Conservation (phyloP, 2,888 invertebrate genomes). For the Teinopalpus imperialis region DNA sequence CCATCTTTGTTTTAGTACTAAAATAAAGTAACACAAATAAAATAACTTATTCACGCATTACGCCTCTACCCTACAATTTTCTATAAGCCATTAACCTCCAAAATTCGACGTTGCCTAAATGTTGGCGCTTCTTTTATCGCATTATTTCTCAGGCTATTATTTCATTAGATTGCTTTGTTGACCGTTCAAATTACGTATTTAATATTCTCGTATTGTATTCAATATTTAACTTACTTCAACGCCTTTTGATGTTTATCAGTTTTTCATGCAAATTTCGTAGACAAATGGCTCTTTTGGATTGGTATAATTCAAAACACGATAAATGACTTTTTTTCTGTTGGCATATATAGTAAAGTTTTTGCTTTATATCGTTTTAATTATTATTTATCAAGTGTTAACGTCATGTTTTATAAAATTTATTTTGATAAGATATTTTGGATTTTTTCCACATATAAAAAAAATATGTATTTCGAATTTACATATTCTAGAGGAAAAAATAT, state of each 20-base stretch:
- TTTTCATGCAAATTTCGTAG: slow-evolving; percentile 30
- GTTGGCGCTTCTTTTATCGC: slow-evolving; percentile 52
- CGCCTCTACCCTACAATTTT: too few relatives aligned
- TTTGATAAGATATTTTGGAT: too few relatives aligned
- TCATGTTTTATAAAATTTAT: slow-evolving; percentile 2
- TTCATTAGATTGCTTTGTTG: slow-evolving; percentile 44
- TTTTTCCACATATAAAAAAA: too few relatives aligned
- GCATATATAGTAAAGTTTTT: not conserved
- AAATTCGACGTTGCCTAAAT: slow-evolving; percentile 42
- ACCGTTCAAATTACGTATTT: slow-evolving; percentile 36
- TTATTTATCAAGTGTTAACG: not conserved
- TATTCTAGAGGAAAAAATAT: too few relatives aligned
- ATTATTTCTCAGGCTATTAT: slow-evolving; percentile 53
- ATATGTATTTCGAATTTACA: too few relatives aligned
- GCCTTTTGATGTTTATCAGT: slow-evolving; percentile 31
- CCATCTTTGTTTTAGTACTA: too few relatives aligned
- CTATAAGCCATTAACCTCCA: slow-evolving; percentile 49
- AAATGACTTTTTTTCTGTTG: slow-evolving; percentile 1
- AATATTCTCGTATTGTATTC: slow-evolving; percentile 15
- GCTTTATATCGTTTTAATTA: not conserved
- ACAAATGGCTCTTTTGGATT: not conserved
- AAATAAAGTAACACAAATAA: too few relatives aligned
- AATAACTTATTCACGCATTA: too few relatives aligned
- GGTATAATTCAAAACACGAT: slow-evolving; percentile 7
- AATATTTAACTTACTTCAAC: slow-evolving; percentile 16